Base-by-base conservation (phyloP, 2,113 vertebrate genomes). In the Malurus elegans region DNA sequence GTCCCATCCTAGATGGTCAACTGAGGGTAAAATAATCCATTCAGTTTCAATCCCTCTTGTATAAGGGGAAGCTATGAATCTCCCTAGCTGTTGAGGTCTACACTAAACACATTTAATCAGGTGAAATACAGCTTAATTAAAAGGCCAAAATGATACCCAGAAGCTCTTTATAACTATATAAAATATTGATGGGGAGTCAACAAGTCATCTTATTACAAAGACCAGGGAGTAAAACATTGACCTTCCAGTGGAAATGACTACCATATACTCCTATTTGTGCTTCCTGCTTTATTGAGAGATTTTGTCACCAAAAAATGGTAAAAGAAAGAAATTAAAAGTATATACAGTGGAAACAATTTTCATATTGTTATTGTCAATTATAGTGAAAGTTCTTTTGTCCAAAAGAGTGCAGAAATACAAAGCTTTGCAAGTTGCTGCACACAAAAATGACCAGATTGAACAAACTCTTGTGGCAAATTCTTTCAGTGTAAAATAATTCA, bases 401-500 rank as follows among this genome's bases (percentile, higher is more conserved):
- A 8, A 38, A 50, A 57, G 10, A 54, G 1, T 44, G 14, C 20
- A 91, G 66, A 57, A 82, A 70, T 32, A 72, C 34, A 70, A 57
- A 82, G 61, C 53, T 86, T 89, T 82, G 8, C 26, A 67, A 54
- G 26, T 54, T 64, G 14, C 10, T 71, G 64, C 3, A 4, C 34
- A 66, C 36, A 76, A 79, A 90, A 96, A 56, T 66, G 90, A 66
- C 90, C 74, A 90, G 50, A 88, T 25, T 91, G 66, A 90, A 18
- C 11, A 73, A 85, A 75, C 20, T n/a, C 8, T 21, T 47, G 38
- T n/a, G 1, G 14, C 19, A 86, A 90, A 93, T 69, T 92, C 64
- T 94, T 93, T 82, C 84, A 72, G 54, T 71, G 80, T 70, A 79
- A 92, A 93, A 81, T 91, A 96, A 95, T 95, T 90, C 79, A 76